Evolutionary conservation across 2,797 vertebrate genomes (phyloP).

Genomic region (Spondyliosoma cantharus): DNA sequence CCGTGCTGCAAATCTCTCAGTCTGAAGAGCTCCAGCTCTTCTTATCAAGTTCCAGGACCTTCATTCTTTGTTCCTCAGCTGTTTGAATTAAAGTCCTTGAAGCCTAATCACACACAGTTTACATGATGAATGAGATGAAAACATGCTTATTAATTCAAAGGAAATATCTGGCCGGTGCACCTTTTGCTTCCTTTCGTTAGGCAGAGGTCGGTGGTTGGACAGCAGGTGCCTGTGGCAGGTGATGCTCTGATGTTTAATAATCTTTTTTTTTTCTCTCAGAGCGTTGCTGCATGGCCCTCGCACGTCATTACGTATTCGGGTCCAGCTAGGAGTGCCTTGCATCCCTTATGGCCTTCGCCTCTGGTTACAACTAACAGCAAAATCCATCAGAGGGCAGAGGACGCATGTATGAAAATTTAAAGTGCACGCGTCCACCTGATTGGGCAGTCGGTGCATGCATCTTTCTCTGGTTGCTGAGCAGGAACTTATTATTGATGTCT

Average conservation of each 20-base stretch:
- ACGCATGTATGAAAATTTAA: slow-evolving; percentile 34
- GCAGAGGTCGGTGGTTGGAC: background rate
- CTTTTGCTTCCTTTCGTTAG: background rate
- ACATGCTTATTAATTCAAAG: background rate
- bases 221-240: background rate
- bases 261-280: background rate
- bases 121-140: background rate
- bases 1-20: background rate
- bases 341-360: slow-evolving; percentile 27
- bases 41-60: background rate
- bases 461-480: slow-evolving; percentile 12
- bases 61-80: slow-evolving; percentile 4
- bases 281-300: background rate
- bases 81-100: slow-evolving; percentile 12
- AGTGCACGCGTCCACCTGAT: slow-evolving; percentile 18
- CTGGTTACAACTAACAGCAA: slow-evolving; percentile 11
- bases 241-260: slow-evolving; percentile 11
- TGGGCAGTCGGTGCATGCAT: slow-evolving; percentile 22
- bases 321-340: slow-evolving; percentile 4
- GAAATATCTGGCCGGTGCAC: background rate
- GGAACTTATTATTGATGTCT: slow-evolving; percentile 1
- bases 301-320: slow-evolving; percentile 30
- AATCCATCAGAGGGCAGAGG: slow-evolving; percentile 29
- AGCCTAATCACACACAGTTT: background rate
- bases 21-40: background rate